A percentile compares a stretch with the other conserved stretches of the same genome.
phyloP scores from a whole-genome alignment of 2,888 invertebrate genomes.

The Melinaea menophilus region DNA sequence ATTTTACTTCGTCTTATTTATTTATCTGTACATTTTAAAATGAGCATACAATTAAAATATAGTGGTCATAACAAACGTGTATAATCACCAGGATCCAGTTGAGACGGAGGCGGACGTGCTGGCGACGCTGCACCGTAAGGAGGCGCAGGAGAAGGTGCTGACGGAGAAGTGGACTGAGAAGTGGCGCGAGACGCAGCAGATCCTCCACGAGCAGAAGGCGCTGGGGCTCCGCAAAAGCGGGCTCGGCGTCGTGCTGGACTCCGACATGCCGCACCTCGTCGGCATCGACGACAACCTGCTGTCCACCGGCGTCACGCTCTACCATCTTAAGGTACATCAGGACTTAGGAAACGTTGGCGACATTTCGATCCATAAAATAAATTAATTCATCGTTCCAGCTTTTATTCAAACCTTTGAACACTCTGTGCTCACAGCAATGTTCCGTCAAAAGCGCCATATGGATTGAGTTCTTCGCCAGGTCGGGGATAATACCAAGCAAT shows the following conservation, averaged over 20 bases:
- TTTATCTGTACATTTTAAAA: no score
- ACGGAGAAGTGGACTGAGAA: slow-evolving; percentile 96
- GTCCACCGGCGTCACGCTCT: slow-evolving; percentile 93
- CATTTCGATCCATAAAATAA: no score
- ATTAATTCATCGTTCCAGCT: no score
- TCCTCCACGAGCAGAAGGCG: slow-evolving; percentile 91
- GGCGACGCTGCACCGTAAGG: slow-evolving; percentile 92
- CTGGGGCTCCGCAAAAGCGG: slow-evolving; percentile 91
- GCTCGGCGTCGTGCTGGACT: slow-evolving; percentile 91
- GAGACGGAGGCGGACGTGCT: slow-evolving; percentile 81
- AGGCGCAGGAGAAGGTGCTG: slow-evolving; percentile 92
- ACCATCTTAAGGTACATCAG: slow-evolving; percentile 85
- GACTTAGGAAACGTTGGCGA: no score
- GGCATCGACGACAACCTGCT: slow-evolving; percentile 94
- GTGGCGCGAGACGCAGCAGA: slow-evolving; percentile 94
- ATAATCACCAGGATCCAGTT: slow-evolving; percentile 63
- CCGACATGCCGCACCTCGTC: slow-evolving; percentile 94
- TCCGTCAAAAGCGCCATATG: no score
- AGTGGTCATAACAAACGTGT: background rate
- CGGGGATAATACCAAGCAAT: no score
- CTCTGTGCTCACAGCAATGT: background rate
- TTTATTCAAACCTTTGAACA: background rate
- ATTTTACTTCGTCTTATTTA: no score
- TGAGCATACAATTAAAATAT: no score
- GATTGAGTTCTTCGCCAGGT: background rate